Percentiles rank a stretch among this genome's conserved stretches.
Evolutionary conservation across 64 coral and sea anemone genomes (phyloP).

Genomic region (Pocillopora damicornis): DNA sequence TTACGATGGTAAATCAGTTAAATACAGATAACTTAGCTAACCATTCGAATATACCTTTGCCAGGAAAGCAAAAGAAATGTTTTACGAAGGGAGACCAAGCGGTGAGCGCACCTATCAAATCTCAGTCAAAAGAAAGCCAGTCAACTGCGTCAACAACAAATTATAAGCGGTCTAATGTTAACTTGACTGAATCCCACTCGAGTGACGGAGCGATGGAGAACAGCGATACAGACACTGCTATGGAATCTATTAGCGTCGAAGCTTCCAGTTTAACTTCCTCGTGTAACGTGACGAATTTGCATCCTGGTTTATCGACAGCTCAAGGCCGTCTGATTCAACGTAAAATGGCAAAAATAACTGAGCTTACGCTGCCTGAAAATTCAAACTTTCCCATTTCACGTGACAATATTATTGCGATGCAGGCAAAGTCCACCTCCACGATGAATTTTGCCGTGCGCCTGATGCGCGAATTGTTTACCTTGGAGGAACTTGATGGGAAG

Average conservation of each 20-base stretch:
- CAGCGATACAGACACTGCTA: neutral
- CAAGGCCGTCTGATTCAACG: neutral
- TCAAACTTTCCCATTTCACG: neutral
- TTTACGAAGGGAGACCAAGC: too few species aligned
- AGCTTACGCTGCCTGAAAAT: neutral
- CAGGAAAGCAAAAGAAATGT: neutral
- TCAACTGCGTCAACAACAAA: neutral
- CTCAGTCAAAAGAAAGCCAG: neutral
- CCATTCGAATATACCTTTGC: neutral
- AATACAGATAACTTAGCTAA: neutral
- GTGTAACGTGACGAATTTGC: neutral
- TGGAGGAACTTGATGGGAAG: constrained; percentile 12
- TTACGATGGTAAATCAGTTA: neutral
- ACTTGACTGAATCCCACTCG: neutral
- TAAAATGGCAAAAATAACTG: constrained; percentile 6
- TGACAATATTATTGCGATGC: constrained; percentile 1
- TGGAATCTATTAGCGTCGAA: neutral
- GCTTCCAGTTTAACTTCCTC: neutral
- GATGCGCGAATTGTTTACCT: constrained; percentile 10
- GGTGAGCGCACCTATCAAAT: neutral
- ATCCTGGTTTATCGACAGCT: neutral
- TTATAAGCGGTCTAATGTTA: neutral
- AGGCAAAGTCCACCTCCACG: neutral
- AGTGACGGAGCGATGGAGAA: neutral
- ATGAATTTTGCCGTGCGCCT: constrained; percentile 28